A percentile compares a stretch with the other conserved stretches of the same genome.
Evolutionary conservation across 2,113 vertebrate genomes (phyloP).

Genomic region (Numida meleagris): DNA sequence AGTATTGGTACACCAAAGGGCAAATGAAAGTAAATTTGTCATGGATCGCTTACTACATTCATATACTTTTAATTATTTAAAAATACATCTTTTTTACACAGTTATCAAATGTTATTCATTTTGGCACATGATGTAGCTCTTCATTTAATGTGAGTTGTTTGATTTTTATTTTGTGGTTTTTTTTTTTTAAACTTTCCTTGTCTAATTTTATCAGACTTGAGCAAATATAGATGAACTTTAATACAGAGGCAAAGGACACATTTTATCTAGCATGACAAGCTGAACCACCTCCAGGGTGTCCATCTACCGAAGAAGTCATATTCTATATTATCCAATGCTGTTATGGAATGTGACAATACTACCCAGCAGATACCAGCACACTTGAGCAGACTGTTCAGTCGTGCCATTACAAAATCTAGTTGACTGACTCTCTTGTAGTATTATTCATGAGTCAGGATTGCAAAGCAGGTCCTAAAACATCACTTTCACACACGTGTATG

Average conservation of each 20-base stretch:
- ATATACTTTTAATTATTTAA: not conserved
- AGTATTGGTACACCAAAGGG: not conserved
- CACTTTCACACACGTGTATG: not conserved
- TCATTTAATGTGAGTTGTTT: not conserved
- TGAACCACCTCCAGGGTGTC: conserved; percentile 13
- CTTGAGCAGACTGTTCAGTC: not conserved
- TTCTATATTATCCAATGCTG: not conserved
- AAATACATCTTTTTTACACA: not conserved
- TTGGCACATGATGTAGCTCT: not conserved
- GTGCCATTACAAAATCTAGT: not conserved
- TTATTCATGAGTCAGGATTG: not conserved
- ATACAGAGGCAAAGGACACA: not conserved
- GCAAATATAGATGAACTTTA: conserved; percentile 36
- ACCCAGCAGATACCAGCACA: not conserved
- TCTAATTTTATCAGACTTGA: not conserved
- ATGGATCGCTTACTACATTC: not conserved
- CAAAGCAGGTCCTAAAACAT: not conserved
- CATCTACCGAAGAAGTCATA: conserved; percentile 2
- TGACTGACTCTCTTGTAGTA: not conserved
- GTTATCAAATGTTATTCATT: not conserved
- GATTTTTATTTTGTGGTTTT: not conserved
- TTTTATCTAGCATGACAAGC: not conserved
- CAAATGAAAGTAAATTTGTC: not conserved
- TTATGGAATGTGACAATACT: conserved; percentile 2
- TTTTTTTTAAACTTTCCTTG: not conserved